A percentile compares a stretch with the other conserved stretches of the same genome.
Conservation (phyloP, 2,113 vertebrate genomes). For the Nannospalax galili region DNA sequence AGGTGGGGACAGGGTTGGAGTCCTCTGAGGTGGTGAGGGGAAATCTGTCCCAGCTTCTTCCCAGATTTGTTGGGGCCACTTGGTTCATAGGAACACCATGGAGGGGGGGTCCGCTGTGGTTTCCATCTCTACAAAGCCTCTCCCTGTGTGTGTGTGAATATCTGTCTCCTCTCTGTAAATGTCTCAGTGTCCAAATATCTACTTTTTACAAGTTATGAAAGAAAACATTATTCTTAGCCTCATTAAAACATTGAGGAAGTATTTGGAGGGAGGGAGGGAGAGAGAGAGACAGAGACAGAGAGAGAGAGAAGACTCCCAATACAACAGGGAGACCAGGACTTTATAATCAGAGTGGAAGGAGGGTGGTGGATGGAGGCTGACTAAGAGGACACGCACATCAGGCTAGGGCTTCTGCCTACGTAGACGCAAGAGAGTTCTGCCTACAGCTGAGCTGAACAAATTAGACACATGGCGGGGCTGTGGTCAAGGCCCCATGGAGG, state of each 20-base stretch:
- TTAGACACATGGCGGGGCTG: neutral
- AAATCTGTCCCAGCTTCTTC: no score
- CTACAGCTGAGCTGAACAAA: neutral
- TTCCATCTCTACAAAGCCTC: no score
- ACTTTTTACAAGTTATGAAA: neutral
- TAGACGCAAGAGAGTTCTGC: neutral
- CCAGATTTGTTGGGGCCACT: no score
- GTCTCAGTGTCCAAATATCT: neutral
- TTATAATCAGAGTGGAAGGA: rapidly evolving
- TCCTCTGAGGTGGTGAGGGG: neutral
- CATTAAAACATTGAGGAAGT: neutral
- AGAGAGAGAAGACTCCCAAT: neutral
- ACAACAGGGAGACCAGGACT: neutral
- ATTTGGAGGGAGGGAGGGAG: neutral
- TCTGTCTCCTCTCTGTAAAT: neutral
- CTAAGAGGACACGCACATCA: neutral
- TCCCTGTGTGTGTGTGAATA: rapidly evolving
- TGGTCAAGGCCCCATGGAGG: neutral
- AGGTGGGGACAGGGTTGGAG: neutral
- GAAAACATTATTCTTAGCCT: neutral
- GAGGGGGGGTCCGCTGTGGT: neutral
- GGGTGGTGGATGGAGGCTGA: neutral
- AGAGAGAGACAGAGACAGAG: neutral
- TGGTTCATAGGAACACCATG: neutral
- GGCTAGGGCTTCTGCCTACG: neutral